Percentiles rank a stretch among this genome's conserved stretches.
These are phyloP conservation scores for Pyrocoelia pectoralis DNA, from an alignment of 2,888 invertebrate genomes.

Conservation along the genomic window DNA sequence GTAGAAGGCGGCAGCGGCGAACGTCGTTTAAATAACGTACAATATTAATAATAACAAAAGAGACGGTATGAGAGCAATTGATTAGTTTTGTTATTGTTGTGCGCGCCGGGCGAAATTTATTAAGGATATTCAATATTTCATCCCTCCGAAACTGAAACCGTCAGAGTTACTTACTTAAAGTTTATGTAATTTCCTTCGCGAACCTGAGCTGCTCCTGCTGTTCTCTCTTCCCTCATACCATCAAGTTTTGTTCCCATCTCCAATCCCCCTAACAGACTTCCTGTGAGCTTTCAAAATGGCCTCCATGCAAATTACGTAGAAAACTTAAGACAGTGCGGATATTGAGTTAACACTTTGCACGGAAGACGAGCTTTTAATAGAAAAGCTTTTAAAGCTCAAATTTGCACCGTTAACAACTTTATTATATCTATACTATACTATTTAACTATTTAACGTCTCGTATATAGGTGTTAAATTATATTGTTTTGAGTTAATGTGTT, in stretches of 20 bases:
- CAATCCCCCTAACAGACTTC: constrained; percentile 42
- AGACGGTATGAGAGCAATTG: neutral
- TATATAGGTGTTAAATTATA: constrained; percentile 32
- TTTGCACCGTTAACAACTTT: constrained; percentile 13
- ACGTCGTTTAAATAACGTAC: neutral
- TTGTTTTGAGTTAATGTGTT: constrained; percentile 17
- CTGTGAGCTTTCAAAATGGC: constrained; percentile 59
- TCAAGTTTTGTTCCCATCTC: constrained; percentile 21
- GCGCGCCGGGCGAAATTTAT: neutral
- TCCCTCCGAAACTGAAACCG: constrained; percentile 42
- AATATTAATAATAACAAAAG: neutral
- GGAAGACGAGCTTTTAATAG: constrained; percentile 36
- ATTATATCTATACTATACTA: too few species aligned
- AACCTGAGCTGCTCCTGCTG: constrained; percentile 45
- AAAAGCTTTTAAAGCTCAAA: constrained; percentile 30
- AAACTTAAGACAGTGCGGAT: constrained; percentile 61
- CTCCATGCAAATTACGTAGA: constrained; percentile 61
- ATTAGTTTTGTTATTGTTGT: constrained; percentile 1
- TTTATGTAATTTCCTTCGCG: constrained; percentile 59
- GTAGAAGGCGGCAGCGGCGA: neutral
- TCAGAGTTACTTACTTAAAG: constrained; percentile 59
- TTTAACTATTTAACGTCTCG: constrained; percentile 25
- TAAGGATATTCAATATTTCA: constrained; percentile 33
- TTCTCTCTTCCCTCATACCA: constrained; percentile 32
- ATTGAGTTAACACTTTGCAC: constrained; percentile 57